Evolutionary conservation across 2,113 vertebrate species (phyloP).

Genomic region (Lichenostomus cassidix): DNA sequence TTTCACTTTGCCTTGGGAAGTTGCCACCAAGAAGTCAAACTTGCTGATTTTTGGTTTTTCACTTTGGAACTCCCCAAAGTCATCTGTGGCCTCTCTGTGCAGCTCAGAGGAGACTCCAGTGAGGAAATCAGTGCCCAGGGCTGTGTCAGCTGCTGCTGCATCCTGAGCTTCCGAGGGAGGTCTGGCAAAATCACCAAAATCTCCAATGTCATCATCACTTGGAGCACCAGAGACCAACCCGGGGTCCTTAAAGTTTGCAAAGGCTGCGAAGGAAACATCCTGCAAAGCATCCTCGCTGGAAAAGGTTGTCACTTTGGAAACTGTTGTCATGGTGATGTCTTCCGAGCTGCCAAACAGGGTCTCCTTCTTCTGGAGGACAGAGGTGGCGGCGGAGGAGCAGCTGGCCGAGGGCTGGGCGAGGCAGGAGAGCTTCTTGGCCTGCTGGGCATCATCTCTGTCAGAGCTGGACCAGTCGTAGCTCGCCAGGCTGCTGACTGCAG

Average conservation of each 20-base stretch:
- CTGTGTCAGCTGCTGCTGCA: background rate
- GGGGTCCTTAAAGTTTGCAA: constrained; percentile 76
- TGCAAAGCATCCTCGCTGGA: constrained; percentile 73
- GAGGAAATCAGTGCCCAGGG: constrained; percentile 31
- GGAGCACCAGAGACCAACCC: background rate
- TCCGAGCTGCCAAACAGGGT: constrained; percentile 87
- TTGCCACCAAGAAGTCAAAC: constrained; percentile 95
- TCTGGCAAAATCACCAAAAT: constrained; percentile 85
- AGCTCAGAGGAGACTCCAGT: constrained; percentile 30
- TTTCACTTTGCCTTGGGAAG: constrained; percentile 91
- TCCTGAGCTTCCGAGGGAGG: constrained; percentile 47
- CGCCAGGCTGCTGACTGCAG: constrained; percentile 79
- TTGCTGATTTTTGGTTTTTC: constrained; percentile 98
- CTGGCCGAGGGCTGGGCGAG: constrained; percentile 68
- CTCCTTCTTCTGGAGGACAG: constrained; percentile 82
- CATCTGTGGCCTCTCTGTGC: constrained; percentile 76
- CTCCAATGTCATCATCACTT: constrained; percentile 66
- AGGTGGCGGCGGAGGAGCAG: constrained; percentile 70
- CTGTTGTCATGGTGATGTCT: constrained; percentile 80
- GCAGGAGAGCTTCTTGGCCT: constrained; percentile 74
- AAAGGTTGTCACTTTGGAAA: constrained; percentile 81
- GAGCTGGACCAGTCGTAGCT: constrained; percentile 90
- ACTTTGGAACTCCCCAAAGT: constrained; percentile 92
- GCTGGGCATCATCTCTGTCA: constrained; percentile 84
- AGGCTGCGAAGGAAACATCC: constrained; percentile 77